A percentile compares a stretch with the other conserved stretches of the same genome.
Evolutionary conservation across 2,797 vertebrate species (phyloP).

Genomic region (Poecilia picta): DNA sequence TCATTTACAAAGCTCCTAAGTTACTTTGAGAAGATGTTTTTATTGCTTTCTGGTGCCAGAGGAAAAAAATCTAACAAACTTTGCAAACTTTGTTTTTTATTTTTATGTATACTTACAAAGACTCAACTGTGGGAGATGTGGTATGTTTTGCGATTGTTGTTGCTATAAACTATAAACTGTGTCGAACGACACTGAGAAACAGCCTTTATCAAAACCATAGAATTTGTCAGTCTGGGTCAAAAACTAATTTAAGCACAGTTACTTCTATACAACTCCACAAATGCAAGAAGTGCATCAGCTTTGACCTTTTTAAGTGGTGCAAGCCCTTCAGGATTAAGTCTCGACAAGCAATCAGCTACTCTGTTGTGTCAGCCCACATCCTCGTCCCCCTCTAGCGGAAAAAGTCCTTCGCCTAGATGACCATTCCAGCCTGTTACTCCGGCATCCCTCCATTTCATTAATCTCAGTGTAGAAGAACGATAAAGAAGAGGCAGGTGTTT

Average conservation of each 20-base stretch:
- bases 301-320: conserved; percentile 55
- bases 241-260: neutral
- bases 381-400: conserved; percentile 33
- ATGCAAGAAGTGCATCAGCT: conserved; percentile 22
- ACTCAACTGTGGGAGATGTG: too few species aligned
- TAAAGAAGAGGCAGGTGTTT: conserved; percentile 45
- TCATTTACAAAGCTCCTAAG: neutral
- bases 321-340: conserved; percentile 52
- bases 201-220: neutral
- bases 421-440: conserved; percentile 46
- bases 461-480: conserved; percentile 49
- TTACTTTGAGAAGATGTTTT: neutral
- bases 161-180: neutral
- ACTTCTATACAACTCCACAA: conserved; percentile 9
- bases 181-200: too few species aligned
- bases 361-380: conserved; percentile 42
- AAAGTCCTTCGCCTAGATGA: conserved; percentile 51
- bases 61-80: neutral
- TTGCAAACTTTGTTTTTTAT: neutral
- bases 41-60: neutral
- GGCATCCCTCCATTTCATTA: conserved; percentile 43
- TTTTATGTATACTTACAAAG: too few species aligned
- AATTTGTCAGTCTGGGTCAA: neutral
- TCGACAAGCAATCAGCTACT: conserved; percentile 59
- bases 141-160: neutral